phyloP scores from a whole-genome alignment of 2,797 vertebrate genomes.

The Sebastes matsubarae region DNA sequence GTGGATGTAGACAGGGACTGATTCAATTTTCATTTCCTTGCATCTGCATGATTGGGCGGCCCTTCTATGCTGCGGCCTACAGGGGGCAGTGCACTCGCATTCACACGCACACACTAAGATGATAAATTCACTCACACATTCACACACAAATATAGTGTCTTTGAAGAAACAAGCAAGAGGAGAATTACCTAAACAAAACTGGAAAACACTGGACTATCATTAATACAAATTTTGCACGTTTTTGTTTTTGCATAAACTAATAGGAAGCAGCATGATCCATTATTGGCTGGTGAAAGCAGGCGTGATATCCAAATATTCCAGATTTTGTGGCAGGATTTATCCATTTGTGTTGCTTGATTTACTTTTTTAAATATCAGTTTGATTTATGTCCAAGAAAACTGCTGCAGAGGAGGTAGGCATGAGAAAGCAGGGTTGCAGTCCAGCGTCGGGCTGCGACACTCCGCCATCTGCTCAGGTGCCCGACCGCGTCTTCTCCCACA shows the following conservation, averaged over 20 bases:
- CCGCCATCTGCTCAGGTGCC: not conserved
- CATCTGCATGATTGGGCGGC: constrained; percentile 12
- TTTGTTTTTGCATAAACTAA: constrained; percentile 73
- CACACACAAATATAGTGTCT: constrained; percentile 61
- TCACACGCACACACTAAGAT: not conserved
- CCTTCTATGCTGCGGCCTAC: constrained; percentile 33
- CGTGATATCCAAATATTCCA: constrained; percentile 32
- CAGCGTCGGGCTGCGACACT: not conserved
- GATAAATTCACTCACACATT: constrained; percentile 20
- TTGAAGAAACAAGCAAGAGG: constrained; percentile 34
- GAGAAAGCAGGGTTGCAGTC: constrained; percentile 1
- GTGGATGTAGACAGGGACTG: constrained; percentile 4
- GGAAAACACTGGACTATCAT: constrained; percentile 60
- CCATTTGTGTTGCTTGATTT: constrained; percentile 16
- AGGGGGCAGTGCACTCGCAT: constrained; percentile 62
- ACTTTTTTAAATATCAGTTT: constrained; percentile 13
- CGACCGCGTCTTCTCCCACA: constrained; percentile 11
- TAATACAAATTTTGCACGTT: constrained; percentile 60
- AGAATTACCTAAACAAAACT: constrained; percentile 30
- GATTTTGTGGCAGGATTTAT: constrained; percentile 46
- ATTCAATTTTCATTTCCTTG: not conserved
- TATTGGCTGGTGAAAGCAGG: constrained; percentile 61
- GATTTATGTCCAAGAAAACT: constrained; percentile 31
- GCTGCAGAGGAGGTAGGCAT: constrained; percentile 43
- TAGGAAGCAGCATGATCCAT: constrained; percentile 69